phyloP scores from a whole-genome alignment of 2,888 invertebrate species.

The Dione vanillae region DNA sequence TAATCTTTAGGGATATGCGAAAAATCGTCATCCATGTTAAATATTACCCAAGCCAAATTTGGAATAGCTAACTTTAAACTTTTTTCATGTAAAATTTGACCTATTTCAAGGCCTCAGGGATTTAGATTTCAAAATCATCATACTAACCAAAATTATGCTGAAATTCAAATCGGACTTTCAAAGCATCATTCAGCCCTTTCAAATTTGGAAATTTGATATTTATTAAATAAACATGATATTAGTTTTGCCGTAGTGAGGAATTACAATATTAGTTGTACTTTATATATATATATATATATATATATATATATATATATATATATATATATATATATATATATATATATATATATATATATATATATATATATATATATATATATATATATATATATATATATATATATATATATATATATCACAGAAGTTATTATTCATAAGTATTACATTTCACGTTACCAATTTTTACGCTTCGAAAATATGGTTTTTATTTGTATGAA shows the following conservation, averaged over 20 bases:
- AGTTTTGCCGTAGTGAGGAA: too few relatives aligned
- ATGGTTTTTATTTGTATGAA: slow-evolving; percentile 20
- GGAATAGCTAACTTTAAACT: neutral
- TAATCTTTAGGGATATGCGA: too few relatives aligned
- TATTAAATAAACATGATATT: too few relatives aligned
- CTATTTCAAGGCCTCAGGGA: neutral
- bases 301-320: too few relatives aligned
- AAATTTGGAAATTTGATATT: neutral
- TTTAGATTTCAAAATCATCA: neutral
- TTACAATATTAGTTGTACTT: too few relatives aligned
- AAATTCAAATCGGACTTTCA: neutral
- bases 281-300: too few relatives aligned
- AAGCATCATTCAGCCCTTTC: neutral
- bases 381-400: too few relatives aligned
- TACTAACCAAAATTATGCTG: neutral
- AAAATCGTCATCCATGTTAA: too few relatives aligned
- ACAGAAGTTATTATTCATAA: slow-evolving; percentile 20
- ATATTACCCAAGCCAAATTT: neutral
- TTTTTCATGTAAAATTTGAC: neutral
- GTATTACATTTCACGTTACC: slow-evolving; percentile 18
- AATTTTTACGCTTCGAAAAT: slow-evolving; percentile 21
- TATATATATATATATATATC: neutral
- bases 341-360: too few relatives aligned
- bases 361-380: too few relatives aligned
- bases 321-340: too few relatives aligned